Base-by-base conservation (phyloP, 2,888 invertebrate genomes). In the Drosophila affinis region DNA sequence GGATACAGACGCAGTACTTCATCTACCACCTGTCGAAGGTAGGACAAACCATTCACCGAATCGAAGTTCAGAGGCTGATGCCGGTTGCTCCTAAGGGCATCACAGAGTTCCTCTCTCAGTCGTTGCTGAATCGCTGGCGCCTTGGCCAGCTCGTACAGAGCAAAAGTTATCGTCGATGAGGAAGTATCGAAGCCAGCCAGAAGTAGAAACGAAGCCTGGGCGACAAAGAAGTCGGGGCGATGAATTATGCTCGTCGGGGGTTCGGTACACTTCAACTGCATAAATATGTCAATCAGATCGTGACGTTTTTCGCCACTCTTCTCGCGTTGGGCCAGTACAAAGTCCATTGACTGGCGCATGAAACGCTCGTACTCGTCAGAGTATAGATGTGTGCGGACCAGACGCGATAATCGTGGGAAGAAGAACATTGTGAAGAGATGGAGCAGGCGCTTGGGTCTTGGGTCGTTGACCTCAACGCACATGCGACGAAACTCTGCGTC, bases 221-320 rank as follows among this genome's bases (percentile, higher is more conserved):
- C 89, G 46, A 89, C 89, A 27, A 91, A 81, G 49, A 89, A 80
- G 34, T 91, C 91, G 3, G 76, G 78, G 0, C 79, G 75, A 32
- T 84, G 76, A 1, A 77, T 68, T 5, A 91, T 79, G 21, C 81
- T 83, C 9, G 77, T 76, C 45, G 32, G 51, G 1, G 61, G 74
- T 52, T 69, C 77, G 12, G 75, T 78, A 32, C 91, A 87, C 60
- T 90, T 92, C 32, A 93, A 64, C 32, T 91, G 91, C 53, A 93
- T 78, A n/a, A 94, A 87, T 17, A 93, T 86, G 52, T 93, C 93
- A 17, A 94, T 91, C 4, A 94, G 89, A 78, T 94, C 94, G 52
- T 92, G 90, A 5, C 93, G 87, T 32, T 89, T 90, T 1, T 76
- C 64, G 0, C 92, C 92, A 10, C 89, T 90, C 3, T 86, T 76